These are phyloP conservation scores for Nyctibius bracteatus DNA, from an alignment of 2,113 vertebrate species.

Conservation along the genomic window DNA sequence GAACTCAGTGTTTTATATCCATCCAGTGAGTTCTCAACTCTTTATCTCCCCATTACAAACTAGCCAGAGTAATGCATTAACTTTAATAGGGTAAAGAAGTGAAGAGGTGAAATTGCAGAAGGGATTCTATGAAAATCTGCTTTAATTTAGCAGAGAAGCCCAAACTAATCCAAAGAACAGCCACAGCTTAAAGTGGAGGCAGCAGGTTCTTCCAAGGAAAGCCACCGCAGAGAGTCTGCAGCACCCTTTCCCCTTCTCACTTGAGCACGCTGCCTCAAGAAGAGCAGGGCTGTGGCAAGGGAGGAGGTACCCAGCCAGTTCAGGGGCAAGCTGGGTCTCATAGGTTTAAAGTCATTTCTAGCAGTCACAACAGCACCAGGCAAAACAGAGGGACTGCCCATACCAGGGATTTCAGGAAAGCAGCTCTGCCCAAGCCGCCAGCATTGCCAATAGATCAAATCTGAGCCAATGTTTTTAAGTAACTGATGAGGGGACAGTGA, in stretches of 20 bases:
- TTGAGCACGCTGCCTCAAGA: fast-evolving
- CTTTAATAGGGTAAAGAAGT: not conserved
- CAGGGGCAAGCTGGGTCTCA: not conserved
- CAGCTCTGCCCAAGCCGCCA: not conserved
- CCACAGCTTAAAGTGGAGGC: not conserved
- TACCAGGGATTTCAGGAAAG: not conserved
- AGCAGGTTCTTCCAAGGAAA: not conserved
- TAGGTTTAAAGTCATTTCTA: not conserved
- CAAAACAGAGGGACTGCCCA: not conserved
- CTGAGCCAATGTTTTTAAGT: not conserved
- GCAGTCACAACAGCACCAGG: not conserved
- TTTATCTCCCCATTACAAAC: not conserved
- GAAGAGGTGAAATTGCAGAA: not conserved
- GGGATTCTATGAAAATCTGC: not conserved
- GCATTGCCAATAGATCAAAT: not conserved
- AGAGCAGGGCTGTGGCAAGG: not conserved
- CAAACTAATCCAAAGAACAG: not conserved
- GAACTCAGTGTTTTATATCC: not conserved
- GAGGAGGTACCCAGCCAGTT: not conserved
- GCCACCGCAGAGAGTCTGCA: too few species aligned
- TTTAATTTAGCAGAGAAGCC: not conserved
- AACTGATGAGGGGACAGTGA: not conserved
- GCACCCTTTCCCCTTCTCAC: too few species aligned
- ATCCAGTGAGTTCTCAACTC: not conserved
- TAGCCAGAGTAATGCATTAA: not conserved